Base-by-base conservation (phyloP, 2,797 vertebrate species). In the Eremophila alpestris region DNA sequence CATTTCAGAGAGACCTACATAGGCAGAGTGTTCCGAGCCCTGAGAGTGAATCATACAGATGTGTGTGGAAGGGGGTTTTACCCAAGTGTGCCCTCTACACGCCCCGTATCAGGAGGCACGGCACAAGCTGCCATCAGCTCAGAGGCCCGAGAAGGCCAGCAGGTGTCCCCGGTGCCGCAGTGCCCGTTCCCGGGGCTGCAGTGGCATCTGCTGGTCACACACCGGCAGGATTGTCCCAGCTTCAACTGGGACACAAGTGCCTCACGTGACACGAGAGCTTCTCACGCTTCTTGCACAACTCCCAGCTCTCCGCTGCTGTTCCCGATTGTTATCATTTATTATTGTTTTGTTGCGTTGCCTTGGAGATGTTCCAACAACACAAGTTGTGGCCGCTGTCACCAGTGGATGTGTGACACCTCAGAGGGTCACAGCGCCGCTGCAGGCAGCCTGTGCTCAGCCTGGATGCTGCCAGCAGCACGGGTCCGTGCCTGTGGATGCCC, bases 151-250 rank as follows among this genome's bases (percentile, higher is more conserved):
- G 67, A 11, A 38, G 54, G 74, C 79, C 87, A 63, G n/a, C 49
- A 70, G 76, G 23, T 60, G 75, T 49, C 68, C 60, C 59, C 41
- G 3, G 18, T 0, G n/a, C 49, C 8, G 16, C 3, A 11, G 30
- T 14, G 38, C 16, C 76, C 6, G 48, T n/a, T 81, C 26, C 30
- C 21, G 59, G 60, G 60, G 34, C 90, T 93, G 93, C 92, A 96
- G 95, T 87, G 96, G 83, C 96, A 95, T 45, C 97, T 97, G 32
- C 94, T 89, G 97, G 96, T 36, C 77, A 36, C 59, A 70, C 16
- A 1, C 86, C 24, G 41, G 46, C 65, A 24, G 36, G 9, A 17
- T 7, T 22, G 65, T 4, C 4, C 4, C 52, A 7, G 32, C 54
- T 23, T 11, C 59, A 38, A 38, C 38, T 38, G 38, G 38, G 38